Evolutionary conservation across 2,797 vertebrate genomes (phyloP).

Genomic region (Cichlasoma orientale): DNA sequence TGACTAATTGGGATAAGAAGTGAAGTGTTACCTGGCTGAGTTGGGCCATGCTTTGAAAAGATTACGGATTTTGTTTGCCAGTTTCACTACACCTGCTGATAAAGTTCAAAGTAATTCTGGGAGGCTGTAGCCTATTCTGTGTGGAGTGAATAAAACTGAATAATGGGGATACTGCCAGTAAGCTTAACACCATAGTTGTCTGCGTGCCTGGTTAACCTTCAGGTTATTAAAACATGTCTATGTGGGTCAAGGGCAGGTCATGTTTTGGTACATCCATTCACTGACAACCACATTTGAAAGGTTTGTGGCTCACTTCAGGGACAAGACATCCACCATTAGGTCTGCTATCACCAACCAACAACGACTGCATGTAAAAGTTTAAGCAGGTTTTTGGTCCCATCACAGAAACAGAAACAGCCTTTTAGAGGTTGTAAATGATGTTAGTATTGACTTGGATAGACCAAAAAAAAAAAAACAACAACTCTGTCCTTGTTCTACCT

Average conservation of each 20-base stretch:
- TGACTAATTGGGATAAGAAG: slow-evolving; percentile 70
- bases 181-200: not conserved
- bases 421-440: not conserved
- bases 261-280: slow-evolving; percentile 23
- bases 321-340: not conserved
- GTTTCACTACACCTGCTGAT: slow-evolving; percentile 54
- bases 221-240: slow-evolving; percentile 21
- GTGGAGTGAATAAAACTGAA: slow-evolving; percentile 2
- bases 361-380: not conserved
- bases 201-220: slow-evolving; percentile 1
- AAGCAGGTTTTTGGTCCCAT: not conserved
- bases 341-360: not conserved
- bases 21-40: slow-evolving; percentile 59
- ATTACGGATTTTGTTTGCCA: slow-evolving; percentile 53
- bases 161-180: slow-evolving; percentile 12
- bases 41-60: slow-evolving; percentile 46
- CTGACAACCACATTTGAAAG: not conserved
- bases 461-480: not conserved
- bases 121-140: slow-evolving; percentile 22
- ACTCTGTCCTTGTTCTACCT: not conserved
- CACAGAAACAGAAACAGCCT: not conserved
- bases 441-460: not conserved
- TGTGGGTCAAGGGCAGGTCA: slow-evolving; percentile 29
- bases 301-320: not conserved
- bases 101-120: slow-evolving; percentile 39